Evolutionary conservation across 2,888 invertebrate genomes (phyloP).

Genomic region (Sarcophaga subvicina): DNA sequence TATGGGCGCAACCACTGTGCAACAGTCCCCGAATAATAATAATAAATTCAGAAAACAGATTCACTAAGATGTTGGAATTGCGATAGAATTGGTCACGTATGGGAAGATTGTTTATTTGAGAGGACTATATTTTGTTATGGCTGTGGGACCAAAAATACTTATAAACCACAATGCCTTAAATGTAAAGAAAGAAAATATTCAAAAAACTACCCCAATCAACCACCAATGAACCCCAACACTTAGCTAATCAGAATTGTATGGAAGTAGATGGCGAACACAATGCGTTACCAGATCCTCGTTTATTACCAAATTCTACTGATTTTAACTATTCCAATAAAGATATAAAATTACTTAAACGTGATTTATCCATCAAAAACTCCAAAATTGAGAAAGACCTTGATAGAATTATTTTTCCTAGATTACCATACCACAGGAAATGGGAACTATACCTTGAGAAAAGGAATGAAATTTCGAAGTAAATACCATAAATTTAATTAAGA

Average conservation of each 20-base stretch:
- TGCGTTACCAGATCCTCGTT: too few species aligned
- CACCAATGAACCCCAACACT: neutral
- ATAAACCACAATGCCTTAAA: conserved; percentile 39
- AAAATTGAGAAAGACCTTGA: too few species aligned
- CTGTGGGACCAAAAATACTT: too few species aligned
- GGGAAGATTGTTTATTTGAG: neutral
- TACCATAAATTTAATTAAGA: too few species aligned
- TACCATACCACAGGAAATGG: too few species aligned
- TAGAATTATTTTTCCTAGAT: too few species aligned
- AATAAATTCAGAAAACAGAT: neutral
- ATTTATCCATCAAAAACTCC: too few species aligned
- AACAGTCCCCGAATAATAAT: too few species aligned
- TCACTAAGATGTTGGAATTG: conserved; percentile 33
- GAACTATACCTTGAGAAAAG: too few species aligned
- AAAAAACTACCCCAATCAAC: conserved; percentile 26
- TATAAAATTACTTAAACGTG: too few species aligned
- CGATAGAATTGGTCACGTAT: neutral
- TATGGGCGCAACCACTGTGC: too few species aligned
- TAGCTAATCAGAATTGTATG: neutral
- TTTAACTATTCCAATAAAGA: neutral
- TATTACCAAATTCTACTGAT: neutral
- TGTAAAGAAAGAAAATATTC: conserved; percentile 1
- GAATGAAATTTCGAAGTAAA: too few species aligned
- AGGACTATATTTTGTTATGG: conserved; percentile 41
- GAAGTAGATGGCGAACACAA: neutral